Evolutionary conservation across 2,888 invertebrate genomes (phyloP), one percentile per base, ranked within the genome.

Genomic region (Smittia aterrima): DNA sequence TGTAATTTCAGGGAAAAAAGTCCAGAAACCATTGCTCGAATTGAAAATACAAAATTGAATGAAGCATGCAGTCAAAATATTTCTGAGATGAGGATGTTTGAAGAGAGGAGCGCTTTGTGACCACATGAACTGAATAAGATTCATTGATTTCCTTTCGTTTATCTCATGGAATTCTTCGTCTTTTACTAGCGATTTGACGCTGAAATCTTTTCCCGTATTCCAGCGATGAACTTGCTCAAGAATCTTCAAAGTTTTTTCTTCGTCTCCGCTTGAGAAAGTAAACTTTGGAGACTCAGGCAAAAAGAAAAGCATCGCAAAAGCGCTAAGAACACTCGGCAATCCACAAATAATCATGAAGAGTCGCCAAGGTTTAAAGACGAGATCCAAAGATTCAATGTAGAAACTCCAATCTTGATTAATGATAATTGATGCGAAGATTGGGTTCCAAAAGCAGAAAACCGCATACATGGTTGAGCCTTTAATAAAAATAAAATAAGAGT

Each of bases 41-140:
- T 84, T 83, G 75, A 81, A 84, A 75, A 84, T 82, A 64, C 83
- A 82, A 2, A 84, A 77, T 9, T 84, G 78, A 32, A 84, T 78
- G 72, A 81, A 84, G 77, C 83, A 84, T 0, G 84, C 79, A 47
- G 79, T 83, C 1, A 81, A 75, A 3, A 83, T 83, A 77, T 84
- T 83, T 76, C 78, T 81, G 13, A 83, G 77, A 1, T 84, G 78
- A 0, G 84, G 83, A 0, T 81, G 80, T 40, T 80, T 80, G 78
- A 85, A 85, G 7, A 85, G 79, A 0, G 85, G 85, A 0, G 80
- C 82, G 0, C 85, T 85, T 76, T 85, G 85, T 41, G 80, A 79
- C 84, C 83, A 84, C 75, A 85, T 81, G 62, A 72, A 62, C 1
- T 24, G 27, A 9, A 72, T 38, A 7, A 54, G 53, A 54, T 38